These are phyloP conservation scores for Anguilla obscura DNA, from an alignment of 2,797 vertebrate genomes.

Conservation along the genomic window DNA sequence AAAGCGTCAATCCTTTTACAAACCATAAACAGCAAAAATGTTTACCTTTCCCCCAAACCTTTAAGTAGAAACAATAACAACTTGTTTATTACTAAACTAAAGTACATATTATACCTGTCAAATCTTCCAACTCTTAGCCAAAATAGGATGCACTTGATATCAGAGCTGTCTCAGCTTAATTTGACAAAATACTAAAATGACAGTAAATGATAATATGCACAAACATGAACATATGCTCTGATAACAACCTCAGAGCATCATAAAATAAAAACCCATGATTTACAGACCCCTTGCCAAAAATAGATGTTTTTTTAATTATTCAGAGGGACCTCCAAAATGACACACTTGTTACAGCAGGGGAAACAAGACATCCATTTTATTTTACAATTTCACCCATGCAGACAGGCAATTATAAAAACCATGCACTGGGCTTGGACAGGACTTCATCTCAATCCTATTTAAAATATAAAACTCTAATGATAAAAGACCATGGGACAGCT, in stretches of 20 bases:
- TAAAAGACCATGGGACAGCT: conserved; percentile 56
- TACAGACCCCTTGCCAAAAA: background rate
- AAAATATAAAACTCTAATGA: conserved; percentile 59
- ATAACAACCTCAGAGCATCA: background rate
- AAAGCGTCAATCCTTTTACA: background rate
- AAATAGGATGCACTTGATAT: background rate
- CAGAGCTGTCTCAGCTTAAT: background rate
- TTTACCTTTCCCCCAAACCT: conserved; percentile 1
- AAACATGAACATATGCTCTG: background rate
- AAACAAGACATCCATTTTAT: conserved; percentile 52
- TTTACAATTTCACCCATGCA: conserved; percentile 55
- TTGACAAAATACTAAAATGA: background rate
- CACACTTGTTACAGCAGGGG: conserved; percentile 55
- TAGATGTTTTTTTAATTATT: background rate
- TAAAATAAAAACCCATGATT: background rate
- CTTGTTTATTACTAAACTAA: background rate
- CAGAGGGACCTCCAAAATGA: conserved; percentile 48
- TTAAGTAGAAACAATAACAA: conserved; percentile 13
- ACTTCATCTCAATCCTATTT: conserved; percentile 61
- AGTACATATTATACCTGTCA: background rate
- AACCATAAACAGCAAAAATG: conserved; percentile 10
- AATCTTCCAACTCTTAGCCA: background rate
- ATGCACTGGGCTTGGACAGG: conserved; percentile 58
- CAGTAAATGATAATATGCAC: background rate
- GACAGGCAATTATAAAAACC: conserved; percentile 68